A percentile compares a stretch with the other conserved stretches of the same genome.
Evolutionary conservation across 2,113 vertebrate genomes (phyloP).

Genomic region (Odontophorus gujanensis): DNA sequence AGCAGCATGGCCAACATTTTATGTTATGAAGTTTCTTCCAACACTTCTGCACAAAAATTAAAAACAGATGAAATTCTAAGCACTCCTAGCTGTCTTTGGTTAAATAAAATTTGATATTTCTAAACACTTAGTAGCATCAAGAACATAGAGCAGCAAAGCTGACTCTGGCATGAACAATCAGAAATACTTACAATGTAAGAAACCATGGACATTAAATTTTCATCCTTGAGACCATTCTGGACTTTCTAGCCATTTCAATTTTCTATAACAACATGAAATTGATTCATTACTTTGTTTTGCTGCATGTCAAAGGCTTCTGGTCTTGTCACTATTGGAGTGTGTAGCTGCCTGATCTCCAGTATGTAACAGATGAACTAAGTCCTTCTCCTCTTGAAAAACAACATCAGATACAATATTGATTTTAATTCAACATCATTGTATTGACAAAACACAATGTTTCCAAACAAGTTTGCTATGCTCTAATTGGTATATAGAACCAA

Average conservation of each 20-base stretch:
- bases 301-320: neutral
- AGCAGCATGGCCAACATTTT: neutral
- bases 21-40: neutral
- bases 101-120: neutral
- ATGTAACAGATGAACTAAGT: neutral
- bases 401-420: slow-evolving; percentile 14
- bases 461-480: neutral
- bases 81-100: neutral
- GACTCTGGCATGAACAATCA: neutral
- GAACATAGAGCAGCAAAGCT: neutral
- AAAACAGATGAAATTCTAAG: neutral
- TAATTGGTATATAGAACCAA: neutral
- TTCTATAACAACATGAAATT: neutral
- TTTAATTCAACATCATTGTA: neutral
- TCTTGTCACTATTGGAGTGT: neutral
- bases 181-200: neutral
- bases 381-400: slow-evolving; percentile 17
- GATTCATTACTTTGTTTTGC: neutral
- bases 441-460: neutral
- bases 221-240: neutral
- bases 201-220: neutral
- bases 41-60: neutral
- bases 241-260: neutral
- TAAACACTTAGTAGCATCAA: neutral
- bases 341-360: neutral